A percentile compares a stretch with the other conserved stretches of the same genome.
Conservation (phyloP, 2,797 vertebrate species). For the Gobionotothen gibberifrons region DNA sequence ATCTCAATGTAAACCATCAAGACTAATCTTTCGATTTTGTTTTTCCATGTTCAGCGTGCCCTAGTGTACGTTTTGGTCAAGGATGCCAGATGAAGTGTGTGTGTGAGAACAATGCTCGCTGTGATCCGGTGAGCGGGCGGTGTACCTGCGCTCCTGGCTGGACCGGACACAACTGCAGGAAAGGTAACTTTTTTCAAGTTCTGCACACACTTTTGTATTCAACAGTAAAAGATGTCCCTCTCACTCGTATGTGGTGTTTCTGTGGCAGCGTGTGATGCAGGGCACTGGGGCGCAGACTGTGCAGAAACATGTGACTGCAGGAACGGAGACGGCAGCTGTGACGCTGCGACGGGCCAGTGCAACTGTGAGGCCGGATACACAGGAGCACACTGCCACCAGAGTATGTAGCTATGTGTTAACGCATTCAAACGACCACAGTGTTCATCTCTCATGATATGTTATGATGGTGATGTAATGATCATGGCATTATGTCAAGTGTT, state of each 20-base stretch:
- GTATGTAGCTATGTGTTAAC: conserved; percentile 77
- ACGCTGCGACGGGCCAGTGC: conserved; percentile 85
- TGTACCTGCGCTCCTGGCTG: conserved; percentile 91
- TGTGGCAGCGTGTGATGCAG: conserved; percentile 87
- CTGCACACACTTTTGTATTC: neutral
- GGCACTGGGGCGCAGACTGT: conserved; percentile 90
- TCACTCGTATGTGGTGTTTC: neutral
- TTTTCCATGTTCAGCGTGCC: conserved; percentile 82
- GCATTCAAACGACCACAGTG: neutral
- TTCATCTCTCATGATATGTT: neutral
- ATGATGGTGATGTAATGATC: too few species aligned
- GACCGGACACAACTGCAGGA: conserved; percentile 89
- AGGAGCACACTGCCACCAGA: conserved; percentile 85
- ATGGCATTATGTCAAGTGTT: neutral
- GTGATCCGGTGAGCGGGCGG: conserved; percentile 86
- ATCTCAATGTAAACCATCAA: conserved; percentile 12
- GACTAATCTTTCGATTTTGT: neutral
- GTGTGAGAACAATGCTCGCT: conserved; percentile 90
- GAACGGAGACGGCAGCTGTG: conserved; percentile 86
- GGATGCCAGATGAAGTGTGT: conserved; percentile 89
- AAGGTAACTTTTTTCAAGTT: conserved; percentile 78
- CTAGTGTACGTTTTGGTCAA: conserved; percentile 86
- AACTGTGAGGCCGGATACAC: conserved; percentile 89
- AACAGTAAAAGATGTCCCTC: neutral
- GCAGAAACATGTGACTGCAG: conserved; percentile 86